phyloP scores from a whole-genome alignment of 1,140 invertebrate species.

The Adelges cooleyi region DNA sequence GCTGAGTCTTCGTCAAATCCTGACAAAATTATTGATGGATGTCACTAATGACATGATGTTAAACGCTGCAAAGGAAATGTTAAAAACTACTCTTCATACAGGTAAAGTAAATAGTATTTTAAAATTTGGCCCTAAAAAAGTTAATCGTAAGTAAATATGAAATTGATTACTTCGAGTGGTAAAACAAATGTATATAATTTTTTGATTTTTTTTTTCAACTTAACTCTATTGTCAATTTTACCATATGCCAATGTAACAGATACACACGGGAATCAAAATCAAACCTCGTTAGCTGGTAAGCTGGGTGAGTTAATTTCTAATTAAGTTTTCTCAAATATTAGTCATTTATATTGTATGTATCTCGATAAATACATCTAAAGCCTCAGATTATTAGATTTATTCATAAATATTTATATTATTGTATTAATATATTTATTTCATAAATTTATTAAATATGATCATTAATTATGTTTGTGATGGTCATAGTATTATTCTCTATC shows the following conservation, averaged over 20 bases:
- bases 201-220: background rate
- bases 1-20: slow-evolving; percentile 66
- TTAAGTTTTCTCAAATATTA: too few relatives aligned
- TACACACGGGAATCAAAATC: slow-evolving; percentile 10
- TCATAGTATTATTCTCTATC: too few relatives aligned
- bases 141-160: too few relatives aligned
- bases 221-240: slow-evolving; percentile 2
- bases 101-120: slow-evolving; percentile 42
- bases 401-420: too few relatives aligned
- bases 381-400: too few relatives aligned
- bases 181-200: background rate
- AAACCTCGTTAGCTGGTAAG: slow-evolving; percentile 23
- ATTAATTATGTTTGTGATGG: too few relatives aligned
- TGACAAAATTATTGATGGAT: slow-evolving; percentile 86
- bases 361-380: too few relatives aligned
- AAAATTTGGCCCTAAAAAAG: too few relatives aligned
- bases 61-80: slow-evolving; percentile 63
- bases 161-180: too few relatives aligned
- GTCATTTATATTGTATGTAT: too few relatives aligned
- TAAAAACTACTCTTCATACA: slow-evolving; percentile 50
- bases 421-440: too few relatives aligned
- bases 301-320: slow-evolving; percentile 1
- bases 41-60: slow-evolving; percentile 84
- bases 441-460: too few relatives aligned
- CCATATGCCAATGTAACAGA: slow-evolving; percentile 18